Evolutionary conservation across 2,113 vertebrate genomes (phyloP).

Genomic region (Cyprinus carpio): DNA sequence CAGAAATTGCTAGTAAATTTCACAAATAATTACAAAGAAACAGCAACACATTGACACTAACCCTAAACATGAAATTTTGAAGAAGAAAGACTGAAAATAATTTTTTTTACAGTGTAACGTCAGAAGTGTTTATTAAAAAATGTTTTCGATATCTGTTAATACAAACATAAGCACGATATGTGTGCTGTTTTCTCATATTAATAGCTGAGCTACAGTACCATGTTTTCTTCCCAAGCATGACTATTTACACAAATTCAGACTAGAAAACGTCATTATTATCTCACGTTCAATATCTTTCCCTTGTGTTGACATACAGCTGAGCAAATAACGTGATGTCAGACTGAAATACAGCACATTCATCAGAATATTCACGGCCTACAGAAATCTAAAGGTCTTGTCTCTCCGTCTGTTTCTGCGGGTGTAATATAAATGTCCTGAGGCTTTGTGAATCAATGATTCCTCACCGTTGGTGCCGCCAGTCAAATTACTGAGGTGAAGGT

Average conservation of each 20-base stretch:
- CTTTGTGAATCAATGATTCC: slow-evolving; percentile 59
- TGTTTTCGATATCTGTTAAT: too few species aligned
- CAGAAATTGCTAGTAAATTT: too few species aligned
- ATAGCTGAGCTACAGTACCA: not conserved
- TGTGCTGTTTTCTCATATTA: not conserved
- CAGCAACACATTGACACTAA: too few species aligned
- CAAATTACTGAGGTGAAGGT: slow-evolving; percentile 74
- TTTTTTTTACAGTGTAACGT: too few species aligned
- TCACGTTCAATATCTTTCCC: not conserved
- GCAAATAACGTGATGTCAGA: slow-evolving; percentile 15
- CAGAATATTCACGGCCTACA: slow-evolving; percentile 14
- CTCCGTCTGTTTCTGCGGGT: slow-evolving; percentile 14
- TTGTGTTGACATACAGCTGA: slow-evolving; percentile 8
- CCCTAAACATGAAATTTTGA: too few species aligned
- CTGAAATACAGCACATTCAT: slow-evolving; percentile 27
- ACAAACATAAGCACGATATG: not conserved
- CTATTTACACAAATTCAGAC: not conserved
- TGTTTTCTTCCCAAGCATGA: not conserved
- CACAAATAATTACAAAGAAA: too few species aligned
- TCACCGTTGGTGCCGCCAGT: slow-evolving; percentile 65
- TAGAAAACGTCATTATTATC: not conserved
- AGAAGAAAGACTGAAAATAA: too few species aligned
- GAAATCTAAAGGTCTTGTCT: slow-evolving; percentile 47
- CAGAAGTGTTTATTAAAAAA: too few species aligned
- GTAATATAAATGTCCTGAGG: slow-evolving; percentile 58